Evolutionary conservation across 2,888 invertebrate species (phyloP).

Genomic region (Drosophila leonis): DNA sequence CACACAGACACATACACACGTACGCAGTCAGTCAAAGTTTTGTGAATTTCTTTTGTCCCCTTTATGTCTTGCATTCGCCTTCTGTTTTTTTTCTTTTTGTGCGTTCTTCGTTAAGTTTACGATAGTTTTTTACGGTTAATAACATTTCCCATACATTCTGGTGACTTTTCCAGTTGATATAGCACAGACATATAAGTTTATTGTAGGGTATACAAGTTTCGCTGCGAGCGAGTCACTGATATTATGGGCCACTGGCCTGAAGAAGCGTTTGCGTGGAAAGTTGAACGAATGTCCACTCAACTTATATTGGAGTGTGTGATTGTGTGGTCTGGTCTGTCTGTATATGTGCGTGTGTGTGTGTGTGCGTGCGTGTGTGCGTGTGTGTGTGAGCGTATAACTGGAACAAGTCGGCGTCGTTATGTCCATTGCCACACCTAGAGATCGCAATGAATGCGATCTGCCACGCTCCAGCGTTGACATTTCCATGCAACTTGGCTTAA

Average conservation of each 20-base stretch:
- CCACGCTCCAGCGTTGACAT: constrained; percentile 47
- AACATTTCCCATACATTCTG: constrained; percentile 6
- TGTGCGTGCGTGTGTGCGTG: constrained; percentile 8
- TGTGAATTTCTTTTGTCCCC: constrained; percentile 42
- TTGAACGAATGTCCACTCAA: constrained; percentile 67
- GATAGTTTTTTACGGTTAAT: constrained; percentile 14
- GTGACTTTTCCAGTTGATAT: constrained; percentile 16
- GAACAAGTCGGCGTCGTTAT: constrained; percentile 63
- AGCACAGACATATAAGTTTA: background rate
- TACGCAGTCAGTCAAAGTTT: constrained; percentile 44
- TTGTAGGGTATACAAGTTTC: constrained; percentile 40
- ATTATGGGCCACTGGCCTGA: constrained; percentile 28
- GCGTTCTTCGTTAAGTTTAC: constrained; percentile 37
- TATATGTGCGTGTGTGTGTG: constrained; percentile 17
- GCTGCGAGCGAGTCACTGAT: constrained; percentile 4
- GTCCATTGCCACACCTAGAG: constrained; percentile 50
- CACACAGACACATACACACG: background rate
- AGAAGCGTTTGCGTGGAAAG: constrained; percentile 64
- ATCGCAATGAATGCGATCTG: constrained; percentile 48
- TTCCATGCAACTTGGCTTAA: constrained; percentile 13
- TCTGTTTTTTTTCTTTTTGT: constrained; percentile 27
- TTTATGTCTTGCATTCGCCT: constrained; percentile 32
- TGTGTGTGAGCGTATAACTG: constrained; percentile 54
- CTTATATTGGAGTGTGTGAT: constrained; percentile 32
- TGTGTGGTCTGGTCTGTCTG: constrained; percentile 15